A percentile compares a stretch with the other conserved stretches of the same genome.
Conservation (phyloP, 2,888 invertebrate species). For the Hypsopygia costalis region DNA sequence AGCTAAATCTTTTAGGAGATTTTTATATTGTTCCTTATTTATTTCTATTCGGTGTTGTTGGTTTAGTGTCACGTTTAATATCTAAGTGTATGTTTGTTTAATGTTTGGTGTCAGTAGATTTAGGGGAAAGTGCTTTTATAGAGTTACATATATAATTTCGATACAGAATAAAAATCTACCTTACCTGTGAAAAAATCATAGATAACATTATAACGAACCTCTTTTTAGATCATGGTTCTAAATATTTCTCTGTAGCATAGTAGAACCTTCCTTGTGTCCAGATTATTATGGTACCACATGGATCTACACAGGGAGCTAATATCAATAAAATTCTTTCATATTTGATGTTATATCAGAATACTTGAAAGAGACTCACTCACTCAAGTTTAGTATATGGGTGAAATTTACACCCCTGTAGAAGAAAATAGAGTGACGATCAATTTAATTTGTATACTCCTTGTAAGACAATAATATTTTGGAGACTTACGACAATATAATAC, state of each 20-base stretch:
- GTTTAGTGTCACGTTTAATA: slow-evolving; percentile 28
- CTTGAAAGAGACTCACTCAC: too few species aligned
- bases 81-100: slow-evolving; percentile 54
- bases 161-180: not conserved
- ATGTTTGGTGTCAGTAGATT: slow-evolving; percentile 71
- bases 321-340: too few species aligned
- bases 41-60: slow-evolving; percentile 40
- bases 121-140: slow-evolving; percentile 75
- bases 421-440: too few species aligned
- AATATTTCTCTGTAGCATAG: too few species aligned
- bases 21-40: slow-evolving; percentile 42
- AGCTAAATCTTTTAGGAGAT: slow-evolving; percentile 54
- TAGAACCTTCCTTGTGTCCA: too few species aligned
- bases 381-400: too few species aligned
- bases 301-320: too few species aligned
- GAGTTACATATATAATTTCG: slow-evolving; percentile 29
- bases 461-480: not conserved
- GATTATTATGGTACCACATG: too few species aligned
- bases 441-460: too few species aligned
- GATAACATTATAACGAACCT: not conserved
- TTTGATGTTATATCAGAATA: too few species aligned
- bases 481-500: slow-evolving; percentile 10
- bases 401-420: too few species aligned
- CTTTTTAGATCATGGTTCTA: too few species aligned
- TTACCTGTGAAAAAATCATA: not conserved